These are phyloP conservation scores for Noctua comes DNA, from an alignment of 2,888 invertebrate species.

Conservation along the genomic window DNA sequence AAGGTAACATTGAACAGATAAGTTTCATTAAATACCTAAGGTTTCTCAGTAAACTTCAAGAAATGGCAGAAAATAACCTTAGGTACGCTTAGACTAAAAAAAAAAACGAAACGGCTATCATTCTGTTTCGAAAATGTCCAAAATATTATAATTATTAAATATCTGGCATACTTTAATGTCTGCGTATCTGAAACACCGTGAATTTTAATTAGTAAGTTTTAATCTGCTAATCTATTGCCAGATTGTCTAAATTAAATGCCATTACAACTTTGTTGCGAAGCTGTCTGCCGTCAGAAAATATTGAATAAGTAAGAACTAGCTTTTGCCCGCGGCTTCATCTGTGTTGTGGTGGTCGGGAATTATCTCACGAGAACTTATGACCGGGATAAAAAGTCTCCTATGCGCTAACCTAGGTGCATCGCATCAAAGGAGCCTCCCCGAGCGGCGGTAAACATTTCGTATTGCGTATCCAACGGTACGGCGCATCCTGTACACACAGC, in stretches of 20 bases:
- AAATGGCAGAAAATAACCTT: no score
- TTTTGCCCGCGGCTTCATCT: neutral
- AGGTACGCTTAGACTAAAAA: no score
- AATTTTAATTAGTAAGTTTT: conserved; percentile 13
- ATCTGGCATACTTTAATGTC: conserved; percentile 1
- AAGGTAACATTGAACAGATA: no score
- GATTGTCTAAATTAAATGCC: neutral
- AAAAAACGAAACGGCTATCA: neutral
- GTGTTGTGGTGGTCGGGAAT: neutral
- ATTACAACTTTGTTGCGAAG: conserved; percentile 19
- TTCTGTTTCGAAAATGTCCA: neutral
- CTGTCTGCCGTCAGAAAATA: neutral
- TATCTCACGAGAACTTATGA: no score
- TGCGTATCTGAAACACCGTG: neutral
- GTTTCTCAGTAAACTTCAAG: neutral
- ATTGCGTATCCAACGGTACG: no score
- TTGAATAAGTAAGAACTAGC: neutral
- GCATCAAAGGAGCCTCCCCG: no score
- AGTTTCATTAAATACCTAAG: neutral
- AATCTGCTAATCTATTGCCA: conserved; percentile 3
- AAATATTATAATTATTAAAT: conserved; percentile 10
- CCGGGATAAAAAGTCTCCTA: no score
- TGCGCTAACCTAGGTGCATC: no score
- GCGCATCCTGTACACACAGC: no score
- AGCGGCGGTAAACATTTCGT: no score